Base-by-base conservation (phyloP, 2,113 vertebrate species). In the Larimichthys crocea region DNA sequence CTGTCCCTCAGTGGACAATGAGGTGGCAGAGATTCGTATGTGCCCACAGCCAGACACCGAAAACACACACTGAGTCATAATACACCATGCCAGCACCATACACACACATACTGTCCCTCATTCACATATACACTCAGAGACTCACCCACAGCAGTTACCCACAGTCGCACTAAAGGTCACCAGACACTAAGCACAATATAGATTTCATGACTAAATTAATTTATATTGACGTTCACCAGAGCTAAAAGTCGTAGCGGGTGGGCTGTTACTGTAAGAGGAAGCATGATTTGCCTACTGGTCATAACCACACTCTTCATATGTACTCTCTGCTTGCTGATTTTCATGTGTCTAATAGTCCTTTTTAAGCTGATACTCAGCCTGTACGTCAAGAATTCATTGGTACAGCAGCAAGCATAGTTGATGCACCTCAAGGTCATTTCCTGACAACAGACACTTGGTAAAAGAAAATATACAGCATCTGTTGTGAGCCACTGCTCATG, bases 1-100 rank as follows among this genome's bases (percentile, higher is more conserved):
- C 40, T 64, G 44, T 68, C 57, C 46, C 55, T 81, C 67, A 53
- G 42, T 44, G 77, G 81, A 90, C 83, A 83, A 80, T 84, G 83
- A 83, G 75, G 60, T 83, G 74, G 83, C 79, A 79, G 61, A 70
- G 74, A 82, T 83, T 68, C 78, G 56, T 59, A 49, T 77, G 67
- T 53, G 70, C 67, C 80, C 82, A 87, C 72, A 64, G 77, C 52
- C 66, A 74, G 82, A 50, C 66, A n/a, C 62, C 49, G 52, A 77
- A 82, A 84, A 79, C 73, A 68, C 55, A 48, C 62, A 48, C 16
- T 84, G 85, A 88, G 73, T 89, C 88, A 89, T 20, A 49, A 44
- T 31, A 75, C 53, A 35, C 14, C 78, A 82, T 55, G 15, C 26
- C 22, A 79, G 74, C 64, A 79, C 24, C 26, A 42, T 64, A 59